Conservation (phyloP, 2,888 invertebrate genomes). For the Scaptomyza flava region DNA sequence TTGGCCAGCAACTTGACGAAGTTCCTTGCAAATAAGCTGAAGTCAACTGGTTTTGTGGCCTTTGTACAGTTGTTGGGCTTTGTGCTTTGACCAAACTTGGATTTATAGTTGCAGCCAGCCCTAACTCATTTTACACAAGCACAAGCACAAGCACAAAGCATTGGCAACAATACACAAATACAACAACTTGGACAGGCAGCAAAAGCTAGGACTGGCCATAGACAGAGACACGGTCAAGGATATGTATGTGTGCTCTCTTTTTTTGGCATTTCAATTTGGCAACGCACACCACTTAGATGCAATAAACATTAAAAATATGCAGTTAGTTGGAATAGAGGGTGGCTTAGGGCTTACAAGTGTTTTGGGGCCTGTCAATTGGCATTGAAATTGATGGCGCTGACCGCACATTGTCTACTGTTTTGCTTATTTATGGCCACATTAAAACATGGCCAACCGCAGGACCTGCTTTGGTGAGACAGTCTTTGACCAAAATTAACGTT, state of each 20-base stretch:
- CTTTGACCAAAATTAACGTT: conserved; percentile 43
- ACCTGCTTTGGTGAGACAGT: conserved; percentile 30
- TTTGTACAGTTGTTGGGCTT: conserved; percentile 40
- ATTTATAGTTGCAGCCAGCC: conserved; percentile 47
- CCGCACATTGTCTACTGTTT: conserved; percentile 55
- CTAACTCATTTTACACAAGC: conserved; percentile 37
- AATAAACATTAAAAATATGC: conserved; percentile 76
- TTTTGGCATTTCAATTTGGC: conserved; percentile 66
- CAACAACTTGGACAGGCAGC: conserved; percentile 12
- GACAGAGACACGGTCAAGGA: conserved; percentile 59
- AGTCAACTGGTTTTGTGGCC: conserved; percentile 47
- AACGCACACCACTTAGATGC: conserved; percentile 51
- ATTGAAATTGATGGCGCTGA: conserved; percentile 63
- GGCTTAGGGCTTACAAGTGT: not conserved
- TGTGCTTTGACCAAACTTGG: conserved; percentile 33
- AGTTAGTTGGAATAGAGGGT: conserved; percentile 44
- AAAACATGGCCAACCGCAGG: conserved; percentile 59
- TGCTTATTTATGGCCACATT: conserved; percentile 70
- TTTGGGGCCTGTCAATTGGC: conserved; percentile 53
- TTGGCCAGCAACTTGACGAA: conserved; percentile 62
- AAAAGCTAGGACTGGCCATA: conserved; percentile 4
- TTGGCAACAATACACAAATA: conserved; percentile 11
- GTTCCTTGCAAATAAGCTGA: conserved; percentile 59
- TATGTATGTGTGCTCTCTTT: conserved; percentile 20
- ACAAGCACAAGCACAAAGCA: conserved; percentile 13